These are phyloP conservation scores for Amblyjoppa proteus DNA, from an alignment of 2,888 invertebrate species.

Conservation along the genomic window DNA sequence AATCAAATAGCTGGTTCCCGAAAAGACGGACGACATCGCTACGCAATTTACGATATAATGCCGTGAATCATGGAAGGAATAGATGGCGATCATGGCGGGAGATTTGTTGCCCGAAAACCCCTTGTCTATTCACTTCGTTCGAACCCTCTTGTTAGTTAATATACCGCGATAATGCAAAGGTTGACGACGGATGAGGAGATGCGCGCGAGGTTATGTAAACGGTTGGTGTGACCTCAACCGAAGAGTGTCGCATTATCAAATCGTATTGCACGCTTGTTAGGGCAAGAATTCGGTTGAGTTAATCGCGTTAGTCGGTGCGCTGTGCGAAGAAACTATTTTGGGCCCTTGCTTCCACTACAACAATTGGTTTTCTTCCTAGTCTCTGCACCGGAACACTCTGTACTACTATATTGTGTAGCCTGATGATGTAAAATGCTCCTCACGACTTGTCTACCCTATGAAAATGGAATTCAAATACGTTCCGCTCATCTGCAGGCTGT, in stretches of 20 bases:
- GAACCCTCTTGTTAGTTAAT: background rate
- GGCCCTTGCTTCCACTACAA: background rate
- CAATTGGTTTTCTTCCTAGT: background rate
- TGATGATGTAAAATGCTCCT: slow-evolving; percentile 50
- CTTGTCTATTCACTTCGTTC: background rate
- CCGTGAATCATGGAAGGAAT: too few relatives aligned
- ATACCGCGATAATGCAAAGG: too few relatives aligned
- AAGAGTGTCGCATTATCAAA: slow-evolving; percentile 60
- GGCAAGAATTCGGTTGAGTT: slow-evolving; percentile 38
- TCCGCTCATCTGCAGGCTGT: slow-evolving; percentile 4
- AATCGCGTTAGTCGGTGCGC: slow-evolving; percentile 39
- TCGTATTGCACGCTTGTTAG: slow-evolving; percentile 31
- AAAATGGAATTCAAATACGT: slow-evolving; percentile 46
- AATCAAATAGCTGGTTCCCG: background rate
- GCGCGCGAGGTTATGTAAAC: slow-evolving; percentile 52
- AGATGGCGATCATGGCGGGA: background rate
- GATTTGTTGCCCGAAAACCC: slow-evolving; percentile 3
- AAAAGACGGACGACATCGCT: slow-evolving; percentile 4
- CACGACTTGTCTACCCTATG: background rate
- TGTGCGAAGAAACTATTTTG: slow-evolving; percentile 16
- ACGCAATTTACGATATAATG: slow-evolving; percentile 24
- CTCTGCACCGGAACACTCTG: background rate
- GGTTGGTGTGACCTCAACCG: slow-evolving; percentile 29
- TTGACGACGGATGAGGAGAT: slow-evolving; percentile 5
- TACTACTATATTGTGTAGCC: background rate